phyloP scores from a whole-genome alignment of 2,113 vertebrate species.

The Strix aluco region DNA sequence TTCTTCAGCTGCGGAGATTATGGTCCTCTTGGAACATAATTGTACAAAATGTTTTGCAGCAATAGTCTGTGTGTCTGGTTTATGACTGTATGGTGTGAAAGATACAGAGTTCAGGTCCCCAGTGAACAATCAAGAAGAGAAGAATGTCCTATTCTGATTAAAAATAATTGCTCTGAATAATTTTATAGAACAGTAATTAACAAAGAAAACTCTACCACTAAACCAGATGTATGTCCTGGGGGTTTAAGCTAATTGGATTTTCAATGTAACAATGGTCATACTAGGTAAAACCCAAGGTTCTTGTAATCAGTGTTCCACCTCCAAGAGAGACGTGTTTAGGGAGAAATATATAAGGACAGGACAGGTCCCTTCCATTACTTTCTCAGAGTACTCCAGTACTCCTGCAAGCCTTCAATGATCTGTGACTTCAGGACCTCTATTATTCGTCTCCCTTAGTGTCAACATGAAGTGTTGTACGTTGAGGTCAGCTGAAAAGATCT shows the following conservation, averaged over 20 bases:
- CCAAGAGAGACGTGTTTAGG: background rate
- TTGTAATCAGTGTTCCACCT: background rate
- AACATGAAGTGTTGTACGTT: background rate
- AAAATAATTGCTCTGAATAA: background rate
- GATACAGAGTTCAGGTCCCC: background rate
- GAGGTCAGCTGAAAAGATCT: background rate
- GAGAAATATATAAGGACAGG: background rate
- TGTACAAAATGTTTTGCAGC: background rate
- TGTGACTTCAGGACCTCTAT: background rate
- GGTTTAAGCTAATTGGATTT: background rate
- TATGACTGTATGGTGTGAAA: background rate
- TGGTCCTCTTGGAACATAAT: background rate
- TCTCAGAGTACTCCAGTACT: background rate
- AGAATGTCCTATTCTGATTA: background rate
- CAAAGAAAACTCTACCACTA: background rate
- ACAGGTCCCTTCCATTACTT: background rate
- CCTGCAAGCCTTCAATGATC: background rate
- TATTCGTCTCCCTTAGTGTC: background rate
- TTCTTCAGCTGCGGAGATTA: background rate
- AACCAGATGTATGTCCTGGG: background rate
- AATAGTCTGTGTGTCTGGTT: background rate
- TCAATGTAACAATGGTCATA: background rate
- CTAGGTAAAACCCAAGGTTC: background rate
- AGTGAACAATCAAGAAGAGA: background rate
- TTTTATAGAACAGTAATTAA: background rate